Evolutionary conservation across 1,140 invertebrate genomes (phyloP), one percentile per base, ranked within the genome.

Genomic region (Pseudachorutes palmiensis): DNA sequence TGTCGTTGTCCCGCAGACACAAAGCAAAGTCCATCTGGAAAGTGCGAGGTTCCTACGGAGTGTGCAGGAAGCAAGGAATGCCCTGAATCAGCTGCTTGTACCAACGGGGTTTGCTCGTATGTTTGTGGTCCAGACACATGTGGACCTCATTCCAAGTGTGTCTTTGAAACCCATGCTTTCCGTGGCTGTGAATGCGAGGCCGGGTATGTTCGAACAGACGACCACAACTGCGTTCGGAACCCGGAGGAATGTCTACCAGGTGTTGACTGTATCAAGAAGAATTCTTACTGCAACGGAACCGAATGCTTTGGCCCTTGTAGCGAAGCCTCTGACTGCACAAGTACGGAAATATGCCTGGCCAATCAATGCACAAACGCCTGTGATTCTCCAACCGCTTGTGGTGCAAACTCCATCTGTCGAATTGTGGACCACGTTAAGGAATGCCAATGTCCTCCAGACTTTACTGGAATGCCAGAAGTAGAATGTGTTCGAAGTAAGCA

Each of bases 311-410:
- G 87, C 72, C 84, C 87, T 3, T 94, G 92, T 76, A 81, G 88
- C 72, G 82, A 85, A 31, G 85, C 92, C 74, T 83, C 85, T 66
- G 91, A 94, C 78, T 95, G 92, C 77, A 83, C 82, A 61, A 77
- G 85, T 9, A 82, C 82, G 1, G 90, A 94, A 76, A 82, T 89
- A 70, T 96, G 92, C 75, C 78, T 88, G 22, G 85, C 86, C 74
- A 89, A 89, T 0, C 88, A 92, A 78, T 95, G 92, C 76, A 78
- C 86, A 41, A 87, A 93, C 81, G 88, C 90, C n/a, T 95, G 92
- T 76, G 81, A 84, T 65, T 77, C 87, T 72, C 82, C 84, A 71
- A 84, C 84, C 67, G 81, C 89, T 0, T 95, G 92, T 79, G 92
- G 92, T 0, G 82, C 92, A 66, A 94, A 94, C 78, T 88, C 91